These are phyloP conservation scores for Parnassius orleans DNA, from an alignment of 2,888 invertebrate species.

Conservation along the genomic window DNA sequence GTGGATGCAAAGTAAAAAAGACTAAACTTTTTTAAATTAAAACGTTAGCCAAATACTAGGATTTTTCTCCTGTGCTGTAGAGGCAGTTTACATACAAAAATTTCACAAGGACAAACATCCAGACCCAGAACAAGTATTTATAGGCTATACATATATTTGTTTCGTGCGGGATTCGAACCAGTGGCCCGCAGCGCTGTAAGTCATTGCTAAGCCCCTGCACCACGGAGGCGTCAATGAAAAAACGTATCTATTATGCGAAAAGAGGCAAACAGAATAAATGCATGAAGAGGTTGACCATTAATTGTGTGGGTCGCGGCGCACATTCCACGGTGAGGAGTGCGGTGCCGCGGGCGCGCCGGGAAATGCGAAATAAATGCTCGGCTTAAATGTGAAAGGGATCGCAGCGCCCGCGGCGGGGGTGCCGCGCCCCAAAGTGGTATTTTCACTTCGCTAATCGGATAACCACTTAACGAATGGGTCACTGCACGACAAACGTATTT, in stretches of 20 bases:
- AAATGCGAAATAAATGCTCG: constrained; percentile 80
- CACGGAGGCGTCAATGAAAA: too few relatives aligned
- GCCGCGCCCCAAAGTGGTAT: constrained; percentile 81
- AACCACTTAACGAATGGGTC: constrained; percentile 82
- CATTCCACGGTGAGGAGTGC: constrained; percentile 52
- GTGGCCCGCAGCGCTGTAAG: too few relatives aligned
- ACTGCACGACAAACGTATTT: constrained; percentile 80
- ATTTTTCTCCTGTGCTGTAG: too few relatives aligned
- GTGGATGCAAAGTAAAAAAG: too few relatives aligned
- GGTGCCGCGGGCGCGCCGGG: constrained; percentile 63
- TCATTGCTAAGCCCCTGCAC: too few relatives aligned
- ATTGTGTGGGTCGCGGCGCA: constrained; percentile 59
- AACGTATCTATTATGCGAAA: constrained; percentile 9
- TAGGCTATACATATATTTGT: too few relatives aligned
- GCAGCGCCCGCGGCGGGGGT: constrained; percentile 72
- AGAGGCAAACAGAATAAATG: constrained; percentile 35
- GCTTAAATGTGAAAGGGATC: constrained; percentile 78
- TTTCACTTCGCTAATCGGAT: constrained; percentile 83
- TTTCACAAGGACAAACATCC: too few relatives aligned
- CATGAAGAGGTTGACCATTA: constrained; percentile 61
- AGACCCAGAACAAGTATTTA: too few relatives aligned
- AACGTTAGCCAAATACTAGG: too few relatives aligned
- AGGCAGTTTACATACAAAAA: too few relatives aligned
- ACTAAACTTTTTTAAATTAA: too few relatives aligned
- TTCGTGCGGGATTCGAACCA: too few relatives aligned